These are phyloP conservation scores for Puntigrus tetrazona DNA, from an alignment of 2,113 vertebrate species.

Conservation along the genomic window DNA sequence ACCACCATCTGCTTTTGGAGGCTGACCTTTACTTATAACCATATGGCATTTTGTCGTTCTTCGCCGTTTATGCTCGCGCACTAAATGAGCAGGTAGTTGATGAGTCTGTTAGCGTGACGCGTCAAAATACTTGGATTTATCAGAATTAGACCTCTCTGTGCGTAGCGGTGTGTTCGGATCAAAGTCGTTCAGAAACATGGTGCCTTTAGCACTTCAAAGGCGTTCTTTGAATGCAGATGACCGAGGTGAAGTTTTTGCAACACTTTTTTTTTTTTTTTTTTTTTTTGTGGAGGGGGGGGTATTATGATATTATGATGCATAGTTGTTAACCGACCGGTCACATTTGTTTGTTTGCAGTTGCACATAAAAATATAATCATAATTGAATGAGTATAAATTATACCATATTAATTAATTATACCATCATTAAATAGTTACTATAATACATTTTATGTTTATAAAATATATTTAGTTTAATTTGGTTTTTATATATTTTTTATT, in stretches of 20 bases:
- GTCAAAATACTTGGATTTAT: neutral
- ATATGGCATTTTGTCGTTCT: conserved; percentile 32
- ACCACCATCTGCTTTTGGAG: conserved; percentile 53
- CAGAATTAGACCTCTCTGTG: neutral
- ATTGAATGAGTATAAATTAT: neutral
- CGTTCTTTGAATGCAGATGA: neutral
- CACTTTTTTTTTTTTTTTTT: neutral
- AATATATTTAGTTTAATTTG: neutral
- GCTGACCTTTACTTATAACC: conserved; percentile 52
- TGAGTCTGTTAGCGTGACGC: neutral
- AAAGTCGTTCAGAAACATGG: neutral
- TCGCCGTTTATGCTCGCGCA: neutral
- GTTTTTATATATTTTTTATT: neutral
- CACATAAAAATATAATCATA: neutral
- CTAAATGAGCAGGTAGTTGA: conserved; percentile 40
- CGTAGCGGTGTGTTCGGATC: neutral
- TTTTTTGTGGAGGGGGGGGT: too few relatives aligned
- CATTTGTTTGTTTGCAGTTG: neutral
- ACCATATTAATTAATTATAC: too few relatives aligned
- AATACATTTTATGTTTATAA: neutral
- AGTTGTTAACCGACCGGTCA: neutral
- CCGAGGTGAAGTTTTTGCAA: neutral
- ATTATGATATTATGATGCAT: neutral
- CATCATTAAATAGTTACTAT: neutral
- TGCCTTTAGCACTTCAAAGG: neutral